A percentile compares a stretch with the other conserved stretches of the same genome.
These are phyloP conservation scores for Stenodema calcarata DNA, from an alignment of 2,888 invertebrate genomes.

Conservation along the genomic window DNA sequence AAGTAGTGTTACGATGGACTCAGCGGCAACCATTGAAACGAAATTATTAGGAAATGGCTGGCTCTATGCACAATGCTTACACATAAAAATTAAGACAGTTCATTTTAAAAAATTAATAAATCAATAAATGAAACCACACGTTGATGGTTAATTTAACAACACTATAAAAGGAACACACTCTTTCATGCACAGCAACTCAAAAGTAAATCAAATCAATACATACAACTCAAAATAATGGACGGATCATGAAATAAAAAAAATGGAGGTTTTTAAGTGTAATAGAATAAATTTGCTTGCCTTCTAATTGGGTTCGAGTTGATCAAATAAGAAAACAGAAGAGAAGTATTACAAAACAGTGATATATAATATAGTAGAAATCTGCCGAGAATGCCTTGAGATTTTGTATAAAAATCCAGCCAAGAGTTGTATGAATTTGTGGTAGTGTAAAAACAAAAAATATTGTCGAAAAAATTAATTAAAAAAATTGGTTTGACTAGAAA, in stretches of 20 bases:
- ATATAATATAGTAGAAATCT: constrained; percentile 10
- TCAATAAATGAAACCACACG: not conserved
- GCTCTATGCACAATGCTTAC: constrained; percentile 34
- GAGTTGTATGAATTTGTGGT: constrained; percentile 15
- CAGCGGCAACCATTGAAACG: constrained; percentile 15
- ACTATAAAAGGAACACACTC: constrained; percentile 49
- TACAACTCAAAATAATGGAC: constrained; percentile 39
- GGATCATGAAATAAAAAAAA: constrained; percentile 16
- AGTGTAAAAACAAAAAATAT: not conserved
- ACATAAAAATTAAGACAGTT: constrained; percentile 11
- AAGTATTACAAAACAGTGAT: constrained; percentile 18
- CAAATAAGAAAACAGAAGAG: constrained; percentile 1
- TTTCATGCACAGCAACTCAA: constrained; percentile 47
- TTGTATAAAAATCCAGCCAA: constrained; percentile 42
- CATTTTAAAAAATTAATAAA: not conserved
- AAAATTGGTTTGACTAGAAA: not conserved
- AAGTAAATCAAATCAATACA: constrained; percentile 44
- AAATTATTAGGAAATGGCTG: constrained; percentile 8
- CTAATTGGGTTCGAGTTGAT: constrained; percentile 10
- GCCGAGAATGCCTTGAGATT: constrained; percentile 30
- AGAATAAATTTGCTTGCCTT: constrained; percentile 34
- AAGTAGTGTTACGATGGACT: not conserved
- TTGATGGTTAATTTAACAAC: not conserved
- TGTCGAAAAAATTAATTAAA: not conserved
- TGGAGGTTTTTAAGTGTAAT: constrained; percentile 17